Conservation (phyloP, 2,888 invertebrate species). For the Hanleya hanleyi region DNA sequence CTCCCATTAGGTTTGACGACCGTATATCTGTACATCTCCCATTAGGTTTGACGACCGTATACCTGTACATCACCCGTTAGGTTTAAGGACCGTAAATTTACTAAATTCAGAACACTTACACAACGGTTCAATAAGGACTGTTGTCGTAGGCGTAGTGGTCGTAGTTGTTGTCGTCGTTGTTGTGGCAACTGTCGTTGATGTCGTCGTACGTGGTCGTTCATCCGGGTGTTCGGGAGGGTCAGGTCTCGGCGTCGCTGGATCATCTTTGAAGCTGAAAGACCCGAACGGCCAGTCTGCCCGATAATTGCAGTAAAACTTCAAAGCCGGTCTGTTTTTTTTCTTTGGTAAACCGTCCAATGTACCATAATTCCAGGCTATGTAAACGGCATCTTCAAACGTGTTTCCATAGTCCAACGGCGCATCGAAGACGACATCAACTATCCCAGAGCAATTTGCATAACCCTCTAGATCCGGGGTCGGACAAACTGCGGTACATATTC, state of each 20-base stretch:
- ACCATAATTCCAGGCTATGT: neutral
- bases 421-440: neutral
- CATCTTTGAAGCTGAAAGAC: neutral
- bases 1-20: too few species aligned
- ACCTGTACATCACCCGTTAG: too few species aligned
- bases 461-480: too few species aligned
- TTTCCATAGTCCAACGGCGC: neutral
- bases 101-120: too few species aligned
- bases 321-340: neutral
- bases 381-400: neutral
- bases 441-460: neutral
- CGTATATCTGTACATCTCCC: too few species aligned
- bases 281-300: neutral
- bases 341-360: neutral
- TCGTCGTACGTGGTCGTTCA: neutral
- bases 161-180: neutral
- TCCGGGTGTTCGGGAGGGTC: neutral
- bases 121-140: neutral
- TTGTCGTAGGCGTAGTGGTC: constrained; percentile 1
- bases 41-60: too few species aligned
- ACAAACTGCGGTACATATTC: constrained; percentile 60
- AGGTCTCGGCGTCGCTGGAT: neutral
- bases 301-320: neutral
- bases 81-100: too few species aligned
- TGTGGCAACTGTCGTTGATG: neutral